These are phyloP conservation scores for Pollenia angustigena DNA, from an alignment of 2,888 invertebrate species.

Conservation along the genomic window DNA sequence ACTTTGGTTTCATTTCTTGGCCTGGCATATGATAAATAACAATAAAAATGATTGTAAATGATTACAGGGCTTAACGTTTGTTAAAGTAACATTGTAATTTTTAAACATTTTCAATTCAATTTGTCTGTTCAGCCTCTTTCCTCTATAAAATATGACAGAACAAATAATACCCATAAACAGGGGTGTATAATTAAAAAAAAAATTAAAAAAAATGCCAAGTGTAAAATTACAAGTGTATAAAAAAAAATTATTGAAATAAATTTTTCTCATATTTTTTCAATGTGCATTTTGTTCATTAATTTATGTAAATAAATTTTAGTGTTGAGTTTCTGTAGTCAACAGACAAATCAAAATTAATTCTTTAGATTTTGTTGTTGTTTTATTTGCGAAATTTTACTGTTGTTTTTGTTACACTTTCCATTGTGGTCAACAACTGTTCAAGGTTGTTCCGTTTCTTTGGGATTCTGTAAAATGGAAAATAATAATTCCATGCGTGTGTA, in stretches of 20 bases:
- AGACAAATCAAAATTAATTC: constrained; percentile 50
- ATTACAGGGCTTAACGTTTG: constrained; percentile 70
- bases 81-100: constrained; percentile 70
- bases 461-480: constrained; percentile 26
- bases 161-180: neutral
- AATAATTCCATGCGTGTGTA: constrained; percentile 77
- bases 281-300: constrained; percentile 41
- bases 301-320: constrained; percentile 64
- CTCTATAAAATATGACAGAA: neutral
- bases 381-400: constrained; percentile 78
- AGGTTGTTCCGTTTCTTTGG: constrained; percentile 32
- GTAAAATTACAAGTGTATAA: constrained; percentile 69
- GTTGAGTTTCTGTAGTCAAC: constrained; percentile 51
- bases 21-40: constrained; percentile 70
- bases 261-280: constrained; percentile 35
- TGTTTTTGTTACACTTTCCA: constrained; percentile 58
- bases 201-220: constrained; percentile 31
- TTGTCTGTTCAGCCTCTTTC: constrained; percentile 48
- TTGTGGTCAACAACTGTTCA: constrained; percentile 52
- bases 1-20: constrained; percentile 29
- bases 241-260: constrained; percentile 49
- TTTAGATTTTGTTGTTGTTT: constrained; percentile 57
- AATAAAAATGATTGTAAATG: constrained; percentile 73
- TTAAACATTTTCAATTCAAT: constrained; percentile 64
- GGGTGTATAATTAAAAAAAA: constrained; percentile 69